A percentile compares a stretch with the other conserved stretches of the same genome.
Evolutionary conservation across 2,888 invertebrate genomes (phyloP).

Genomic region (Diploptera punctata): DNA sequence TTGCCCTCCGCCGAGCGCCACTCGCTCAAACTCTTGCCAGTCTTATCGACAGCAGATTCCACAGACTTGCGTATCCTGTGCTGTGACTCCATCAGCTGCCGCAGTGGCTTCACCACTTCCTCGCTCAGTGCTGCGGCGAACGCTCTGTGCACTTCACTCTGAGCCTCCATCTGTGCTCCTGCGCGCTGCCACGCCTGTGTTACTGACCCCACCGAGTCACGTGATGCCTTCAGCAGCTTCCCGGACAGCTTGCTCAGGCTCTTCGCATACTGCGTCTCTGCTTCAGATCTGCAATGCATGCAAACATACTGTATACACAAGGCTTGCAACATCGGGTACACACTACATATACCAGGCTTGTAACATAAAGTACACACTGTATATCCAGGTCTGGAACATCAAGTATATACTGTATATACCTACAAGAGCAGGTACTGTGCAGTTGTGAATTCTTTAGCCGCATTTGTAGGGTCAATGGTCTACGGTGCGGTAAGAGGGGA

Average conservation of each 20-base stretch:
- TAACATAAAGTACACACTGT: no score
- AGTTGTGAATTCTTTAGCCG: no score
- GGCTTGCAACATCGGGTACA: no score
- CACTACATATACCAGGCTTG: no score
- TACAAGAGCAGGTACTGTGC: no score
- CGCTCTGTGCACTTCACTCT: slow-evolving; percentile 88
- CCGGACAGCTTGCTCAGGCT: slow-evolving; percentile 85
- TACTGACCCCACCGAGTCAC: slow-evolving; percentile 62
- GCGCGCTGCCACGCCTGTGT: slow-evolving; percentile 92
- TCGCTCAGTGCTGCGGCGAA: slow-evolving; percentile 81
- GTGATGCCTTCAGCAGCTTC: slow-evolving; percentile 80
- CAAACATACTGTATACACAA: no score
- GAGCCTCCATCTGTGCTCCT: slow-evolving; percentile 90
- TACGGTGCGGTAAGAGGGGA: no score
- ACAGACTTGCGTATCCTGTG: slow-evolving; percentile 64
- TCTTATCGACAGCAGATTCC: slow-evolving; percentile 78
- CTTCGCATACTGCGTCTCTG: slow-evolving; percentile 91
- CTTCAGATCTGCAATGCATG: slow-evolving; percentile 79
- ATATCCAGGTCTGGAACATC: no score
- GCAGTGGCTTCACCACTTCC: slow-evolving; percentile 89
- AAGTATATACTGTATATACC: no score
- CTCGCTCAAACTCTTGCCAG: slow-evolving; percentile 79
- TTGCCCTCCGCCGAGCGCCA: slow-evolving; percentile 88
- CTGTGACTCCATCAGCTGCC: slow-evolving; percentile 64
- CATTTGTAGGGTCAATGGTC: no score